Conservation (phyloP, 2,888 invertebrate species). For the Andrena praecox region DNA sequence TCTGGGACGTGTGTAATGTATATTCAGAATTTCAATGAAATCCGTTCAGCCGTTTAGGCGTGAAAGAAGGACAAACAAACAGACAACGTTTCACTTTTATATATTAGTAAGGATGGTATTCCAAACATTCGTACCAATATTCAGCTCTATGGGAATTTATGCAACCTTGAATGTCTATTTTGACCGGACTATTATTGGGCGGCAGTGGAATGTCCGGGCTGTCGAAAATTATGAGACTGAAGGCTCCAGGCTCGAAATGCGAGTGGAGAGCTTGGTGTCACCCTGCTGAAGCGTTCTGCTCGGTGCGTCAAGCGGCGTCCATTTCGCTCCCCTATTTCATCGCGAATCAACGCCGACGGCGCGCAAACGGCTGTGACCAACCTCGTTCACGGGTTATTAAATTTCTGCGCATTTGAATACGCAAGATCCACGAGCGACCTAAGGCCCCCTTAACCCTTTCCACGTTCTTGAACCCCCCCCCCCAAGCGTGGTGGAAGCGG, state of each 20-base stretch:
- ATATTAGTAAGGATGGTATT: no score
- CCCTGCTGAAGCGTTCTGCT: neutral
- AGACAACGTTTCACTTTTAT: no score
- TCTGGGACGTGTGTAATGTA: no score
- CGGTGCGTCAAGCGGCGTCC: neutral
- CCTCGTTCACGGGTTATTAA: constrained; percentile 73
- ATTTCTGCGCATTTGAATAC: constrained; percentile 51
- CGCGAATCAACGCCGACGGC: constrained; percentile 35
- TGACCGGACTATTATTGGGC: no score
- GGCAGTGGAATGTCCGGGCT: no score
- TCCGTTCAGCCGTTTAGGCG: no score
- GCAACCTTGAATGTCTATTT: no score
- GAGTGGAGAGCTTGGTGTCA: neutral
- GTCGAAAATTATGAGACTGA: neutral
- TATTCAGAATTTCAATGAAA: no score
- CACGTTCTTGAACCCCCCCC: neutral
- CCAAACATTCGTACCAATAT: no score
- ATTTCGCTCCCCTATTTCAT: neutral
- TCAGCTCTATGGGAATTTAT: no score
- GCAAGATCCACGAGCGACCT: constrained; percentile 12
- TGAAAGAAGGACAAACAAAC: no score
- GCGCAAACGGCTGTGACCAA: constrained; percentile 47
- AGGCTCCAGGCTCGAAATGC: neutral
- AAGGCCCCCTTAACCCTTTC: neutral
- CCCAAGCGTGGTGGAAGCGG: constrained; percentile 24